Conservation (phyloP, 2,888 invertebrate species). For the Silvanus unidentatus region DNA sequence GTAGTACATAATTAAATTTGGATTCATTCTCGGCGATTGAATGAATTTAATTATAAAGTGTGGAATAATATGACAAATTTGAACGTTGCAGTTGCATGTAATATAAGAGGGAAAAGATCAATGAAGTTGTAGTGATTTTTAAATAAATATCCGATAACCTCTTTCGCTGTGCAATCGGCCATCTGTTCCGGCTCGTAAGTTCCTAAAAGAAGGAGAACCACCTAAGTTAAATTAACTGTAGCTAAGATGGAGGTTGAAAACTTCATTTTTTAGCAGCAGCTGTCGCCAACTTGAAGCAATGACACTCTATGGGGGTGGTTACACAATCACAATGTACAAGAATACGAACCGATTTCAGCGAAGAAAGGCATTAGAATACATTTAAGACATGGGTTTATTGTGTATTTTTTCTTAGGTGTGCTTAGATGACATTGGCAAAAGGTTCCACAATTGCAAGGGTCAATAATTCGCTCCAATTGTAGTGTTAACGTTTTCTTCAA, state of each 20-base stretch:
- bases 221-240: constrained; percentile 48
- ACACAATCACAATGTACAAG: constrained; percentile 47
- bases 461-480: constrained; percentile 28
- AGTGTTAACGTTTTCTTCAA: constrained; percentile 31
- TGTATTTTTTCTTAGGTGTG: constrained; percentile 13
- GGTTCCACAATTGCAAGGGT: constrained; percentile 1
- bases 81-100: too few species aligned
- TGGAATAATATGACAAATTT: too few species aligned
- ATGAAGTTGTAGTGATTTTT: constrained; percentile 7
- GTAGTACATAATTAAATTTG: too few species aligned
- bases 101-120: too few species aligned
- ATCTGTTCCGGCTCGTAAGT: constrained; percentile 24
- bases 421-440: background rate
- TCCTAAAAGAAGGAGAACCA: constrained; percentile 27
- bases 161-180: constrained; percentile 21
- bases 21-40: too few species aligned
- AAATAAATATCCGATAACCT: constrained; percentile 27
- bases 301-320: constrained; percentile 48
- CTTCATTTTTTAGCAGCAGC: constrained; percentile 48
- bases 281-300: constrained; percentile 38
- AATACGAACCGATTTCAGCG: constrained; percentile 40
- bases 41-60: too few species aligned
- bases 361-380: constrained; percentile 43
- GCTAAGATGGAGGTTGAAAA: constrained; percentile 48
- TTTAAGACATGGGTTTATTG: constrained; percentile 35